Percentiles rank a stretch among this genome's conserved stretches.
Evolutionary conservation across 2,113 vertebrate genomes (phyloP).

Genomic region (Puffinus mauretanicus): DNA sequence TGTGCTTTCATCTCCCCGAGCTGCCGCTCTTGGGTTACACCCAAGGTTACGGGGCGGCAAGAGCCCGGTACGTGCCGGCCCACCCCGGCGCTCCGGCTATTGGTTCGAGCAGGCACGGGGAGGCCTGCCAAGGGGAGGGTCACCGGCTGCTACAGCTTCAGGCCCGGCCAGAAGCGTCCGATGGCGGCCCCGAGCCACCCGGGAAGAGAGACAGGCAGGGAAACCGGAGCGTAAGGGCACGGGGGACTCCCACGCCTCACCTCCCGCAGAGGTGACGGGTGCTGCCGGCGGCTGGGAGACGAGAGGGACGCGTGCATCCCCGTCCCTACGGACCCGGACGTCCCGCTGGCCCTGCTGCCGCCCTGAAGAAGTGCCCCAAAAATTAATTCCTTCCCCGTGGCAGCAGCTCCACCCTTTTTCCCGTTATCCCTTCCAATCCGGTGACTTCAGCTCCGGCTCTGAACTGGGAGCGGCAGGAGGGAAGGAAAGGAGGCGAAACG

Average conservation of each 20-base stretch:
- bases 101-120: neutral
- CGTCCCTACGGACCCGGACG: fast-evolving
- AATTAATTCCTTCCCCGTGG: neutral
- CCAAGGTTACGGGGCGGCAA: neutral
- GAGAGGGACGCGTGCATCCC: fast-evolving
- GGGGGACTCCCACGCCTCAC: neutral
- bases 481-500: slow-evolving; percentile 48
- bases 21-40: slow-evolving; percentile 13
- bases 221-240: neutral
- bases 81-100: neutral
- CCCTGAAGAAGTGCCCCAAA: neutral
- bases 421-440: slow-evolving; percentile 28
- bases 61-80: neutral
- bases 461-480: slow-evolving; percentile 6
- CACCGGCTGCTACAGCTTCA: neutral
- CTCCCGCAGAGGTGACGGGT: neutral
- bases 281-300: neutral
- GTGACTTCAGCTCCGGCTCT: slow-evolving; percentile 31
- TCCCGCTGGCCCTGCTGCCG: neutral
- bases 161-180: neutral
- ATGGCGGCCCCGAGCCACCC: neutral
- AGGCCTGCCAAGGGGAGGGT: neutral
- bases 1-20: neutral
- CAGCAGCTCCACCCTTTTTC: slow-evolving; percentile 42
- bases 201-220: neutral